Evolutionary conservation across 2,888 invertebrate species (phyloP).

Genomic region (Dioctria rufipes): DNA sequence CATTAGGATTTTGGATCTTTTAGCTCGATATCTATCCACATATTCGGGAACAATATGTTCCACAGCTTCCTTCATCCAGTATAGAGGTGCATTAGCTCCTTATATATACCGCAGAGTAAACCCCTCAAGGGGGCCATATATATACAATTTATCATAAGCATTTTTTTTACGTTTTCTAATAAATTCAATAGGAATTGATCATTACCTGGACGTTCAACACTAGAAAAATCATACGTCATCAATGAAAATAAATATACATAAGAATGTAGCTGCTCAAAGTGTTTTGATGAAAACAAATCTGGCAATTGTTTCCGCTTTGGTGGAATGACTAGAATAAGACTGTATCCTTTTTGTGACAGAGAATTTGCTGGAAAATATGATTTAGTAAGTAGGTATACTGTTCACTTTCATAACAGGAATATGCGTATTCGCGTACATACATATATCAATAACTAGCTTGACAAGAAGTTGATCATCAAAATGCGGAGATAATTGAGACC

Average conservation of each 20-base stretch:
- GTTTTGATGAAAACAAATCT: constrained; percentile 81
- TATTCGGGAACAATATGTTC: constrained; percentile 79
- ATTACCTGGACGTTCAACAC: constrained; percentile 82
- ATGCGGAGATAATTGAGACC: constrained; percentile 86
- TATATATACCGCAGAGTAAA: no score
- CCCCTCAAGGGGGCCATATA: no score
- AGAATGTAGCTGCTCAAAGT: constrained; percentile 84
- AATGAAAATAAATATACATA: constrained; percentile 89
- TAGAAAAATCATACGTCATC: constrained; percentile 98
- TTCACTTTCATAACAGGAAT: not conserved
- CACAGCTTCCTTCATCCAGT: constrained; percentile 86
- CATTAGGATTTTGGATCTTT: constrained; percentile 84
- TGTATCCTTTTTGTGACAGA: constrained; percentile 74
- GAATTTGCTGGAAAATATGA: constrained; percentile 72
- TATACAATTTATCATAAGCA: constrained; percentile 61
- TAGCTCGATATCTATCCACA: constrained; percentile 70
- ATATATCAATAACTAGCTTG: constrained; percentile 78
- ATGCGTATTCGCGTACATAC: constrained; percentile 65
- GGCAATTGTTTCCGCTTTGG: constrained; percentile 75
- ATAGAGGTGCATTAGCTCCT: constrained; percentile 91
- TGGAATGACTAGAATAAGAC: constrained; percentile 85
- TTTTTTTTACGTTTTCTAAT: no score
- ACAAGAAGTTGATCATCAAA: constrained; percentile 75
- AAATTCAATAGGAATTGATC: not conserved
- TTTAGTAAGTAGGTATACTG: not conserved